Base-by-base conservation (phyloP, 1,140 invertebrate genomes). In the Listronotus oregonensis region DNA sequence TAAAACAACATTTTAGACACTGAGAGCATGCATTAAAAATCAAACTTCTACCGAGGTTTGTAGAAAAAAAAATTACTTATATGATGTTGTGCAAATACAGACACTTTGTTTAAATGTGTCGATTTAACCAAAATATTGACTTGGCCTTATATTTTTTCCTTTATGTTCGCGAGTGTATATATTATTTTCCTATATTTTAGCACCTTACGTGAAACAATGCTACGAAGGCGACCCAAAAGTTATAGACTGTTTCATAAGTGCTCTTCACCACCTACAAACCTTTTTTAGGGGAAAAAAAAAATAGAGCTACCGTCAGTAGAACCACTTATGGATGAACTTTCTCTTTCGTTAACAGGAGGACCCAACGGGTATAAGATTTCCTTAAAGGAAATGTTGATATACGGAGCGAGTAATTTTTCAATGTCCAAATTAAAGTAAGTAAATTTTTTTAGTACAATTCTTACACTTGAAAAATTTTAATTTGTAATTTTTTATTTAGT, bases 151-250 rank as follows among this genome's bases (percentile, higher is more conserved):
- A n/a, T n/a, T n/a, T n/a, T n/a, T n/a, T n/a, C n/a, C n/a, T n/a
- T n/a, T n/a, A n/a, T n/a, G n/a, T n/a, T n/a, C n/a, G n/a, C n/a
- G n/a, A n/a, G n/a, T n/a, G n/a, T n/a, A n/a, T n/a, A n/a, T n/a
- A n/a, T n/a, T n/a, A n/a, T n/a, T n/a, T n/a, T 44, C 27, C 10
- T 46, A 10, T 64, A 62, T 71, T 85, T 82, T 34, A 90, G 88
- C 87, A 12, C 83, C 85, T 50, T 90, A 90, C 71, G 82, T 90
- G 17, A 89, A 88, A 70, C 87, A 87, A 77, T 90, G 89, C 70
- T 82, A 82, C 34, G 82, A 82, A 64, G 82, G 81, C 49, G 87
- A 89, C 75, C 87, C 88, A 6, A 77, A 88, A 58, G 57, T 90
- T 15, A 80, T 84, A 40, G 73, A 83, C n/a, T 90, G 89, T 69